Base-by-base conservation (phyloP, 2,888 invertebrate genomes). In the Melieria crassipennis region DNA sequence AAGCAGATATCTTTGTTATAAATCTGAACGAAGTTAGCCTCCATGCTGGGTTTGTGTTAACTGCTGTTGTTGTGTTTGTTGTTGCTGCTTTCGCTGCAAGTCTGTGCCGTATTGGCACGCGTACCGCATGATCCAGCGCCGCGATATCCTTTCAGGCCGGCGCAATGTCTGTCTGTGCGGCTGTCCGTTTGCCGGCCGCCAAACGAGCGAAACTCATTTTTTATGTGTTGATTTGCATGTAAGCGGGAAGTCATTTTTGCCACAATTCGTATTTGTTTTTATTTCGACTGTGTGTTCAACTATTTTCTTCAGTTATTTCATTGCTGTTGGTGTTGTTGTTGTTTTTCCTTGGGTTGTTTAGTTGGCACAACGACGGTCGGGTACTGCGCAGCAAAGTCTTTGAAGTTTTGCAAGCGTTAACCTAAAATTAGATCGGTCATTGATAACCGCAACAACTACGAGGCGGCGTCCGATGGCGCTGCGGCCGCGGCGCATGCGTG, bases 1-100 rank as follows among this genome's bases (percentile, higher is more conserved):
- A 56, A 61, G 50, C 9, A 64, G 62, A 69, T 83, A 83, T 84
- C 84, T 83, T 80, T 81, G 84, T 83, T 84, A 83, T 83, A 83
- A 84, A 83, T 83, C 83, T 84, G 47, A 52, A 50, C 13, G 47
- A 6, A 16, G 10, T 50, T 16, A 60, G 11, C 43, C 43, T 10
- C 10, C 6, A 60, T 48, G 30, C 50, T 48, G 30, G 7, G 30
- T 9, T 16, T 43, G 48, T n/a, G 30, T 30, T 30, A 47, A 11
- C 48, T 30, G n/a, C 47, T 47, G 7, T 30, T 11, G 1, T 48
- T 42, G 42, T 58, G 52, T 64, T 52, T 30, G 16, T 57, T 50
- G 11, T 63, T 50, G 4, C 42, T 50, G 63, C 7, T 42, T 42
- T 50, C 50, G 30, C 2, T 42, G 7, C 50, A 43, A 63, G 50